Conservation (phyloP, 1,140 invertebrate species). For the Mycetomoellerius zeteki region DNA sequence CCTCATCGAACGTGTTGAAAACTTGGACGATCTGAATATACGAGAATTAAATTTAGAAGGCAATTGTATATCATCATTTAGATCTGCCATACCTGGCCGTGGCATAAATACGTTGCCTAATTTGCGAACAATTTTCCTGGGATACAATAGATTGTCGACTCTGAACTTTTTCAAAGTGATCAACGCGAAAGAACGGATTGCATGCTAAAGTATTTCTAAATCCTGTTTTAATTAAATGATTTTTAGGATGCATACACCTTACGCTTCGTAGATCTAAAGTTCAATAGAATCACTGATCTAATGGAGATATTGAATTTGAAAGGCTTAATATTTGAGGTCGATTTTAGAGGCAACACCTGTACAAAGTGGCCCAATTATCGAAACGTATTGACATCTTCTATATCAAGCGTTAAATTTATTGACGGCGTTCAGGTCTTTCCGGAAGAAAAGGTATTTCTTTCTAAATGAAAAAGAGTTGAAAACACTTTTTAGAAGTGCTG, state of each 20-base stretch:
- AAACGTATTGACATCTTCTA: conserved; percentile 75
- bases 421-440: conserved; percentile 74
- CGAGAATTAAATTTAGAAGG: conserved; percentile 79
- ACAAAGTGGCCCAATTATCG: conserved; percentile 82
- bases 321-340: conserved; percentile 75
- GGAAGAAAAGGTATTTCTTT: conserved; percentile 75
- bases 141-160: conserved; percentile 75
- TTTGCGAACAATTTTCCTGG: conserved; percentile 71
- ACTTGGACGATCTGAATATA: conserved; percentile 77
- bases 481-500: too few species aligned
- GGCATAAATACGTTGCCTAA: conserved; percentile 67
- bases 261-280: conserved; percentile 77
- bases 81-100: conserved; percentile 50
- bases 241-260: conserved; percentile 73
- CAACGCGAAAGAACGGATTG: background rate
- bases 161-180: conserved; percentile 77
- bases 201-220: background rate
- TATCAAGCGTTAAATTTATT: conserved; percentile 76
- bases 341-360: conserved; percentile 78
- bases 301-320: conserved; percentile 76
- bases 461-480: background rate
- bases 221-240: background rate
- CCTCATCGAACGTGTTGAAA: conserved; percentile 76
- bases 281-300: conserved; percentile 78
- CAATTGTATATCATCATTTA: conserved; percentile 77